Evolutionary conservation across 2,113 vertebrate genomes (phyloP), one percentile per base, ranked within the genome.

Genomic region (Vidua macroura): DNA sequence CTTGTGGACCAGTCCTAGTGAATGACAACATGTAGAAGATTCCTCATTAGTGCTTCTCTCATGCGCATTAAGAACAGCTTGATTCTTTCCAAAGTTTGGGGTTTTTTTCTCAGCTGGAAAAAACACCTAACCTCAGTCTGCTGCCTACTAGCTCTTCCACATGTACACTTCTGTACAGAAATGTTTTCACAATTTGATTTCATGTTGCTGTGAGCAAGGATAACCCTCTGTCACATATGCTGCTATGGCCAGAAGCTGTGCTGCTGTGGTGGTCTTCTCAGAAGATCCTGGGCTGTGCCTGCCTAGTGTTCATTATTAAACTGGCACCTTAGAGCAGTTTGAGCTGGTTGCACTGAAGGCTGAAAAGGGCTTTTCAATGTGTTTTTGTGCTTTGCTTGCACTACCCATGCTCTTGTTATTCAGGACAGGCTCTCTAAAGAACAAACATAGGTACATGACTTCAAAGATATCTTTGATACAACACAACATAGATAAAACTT

Each of bases 191-290:
- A 41, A 2, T 28, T 73, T 37, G 39, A 24, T 67, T 75, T 72
- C 17, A 6, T 33, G 19, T 68, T 79, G 33, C 49, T 55, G 6
- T 90, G 58, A 52, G 67, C 39, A 63, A 70, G 25, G 31, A 16
- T 78, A 44, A 37, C 13, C 4, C 46, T 52, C 19, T 75, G 0
- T 64, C 2, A 1, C 15, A 11, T 11, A 1, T 0, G 17, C 15
- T 78, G 52, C 0, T 1, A 16, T 73, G 74, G 20, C 25, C 43
- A 75, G 66, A 37, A 72, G 33, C 37, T 64, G 64, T 49, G 13
- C 15, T 67, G 13, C 37, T 39, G 1, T 2, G 2, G 11, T 64
- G 53, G 18, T 55, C 31, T 30, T 76, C 18, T 28, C 16, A 14
- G 49, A 60, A 23, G 35, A 60, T 56, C 31, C 25, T 44, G 53